A percentile compares a stretch with the other conserved stretches of the same genome.
Evolutionary conservation across 2,113 vertebrate species (phyloP).

Genomic region (Callionymus lyra): DNA sequence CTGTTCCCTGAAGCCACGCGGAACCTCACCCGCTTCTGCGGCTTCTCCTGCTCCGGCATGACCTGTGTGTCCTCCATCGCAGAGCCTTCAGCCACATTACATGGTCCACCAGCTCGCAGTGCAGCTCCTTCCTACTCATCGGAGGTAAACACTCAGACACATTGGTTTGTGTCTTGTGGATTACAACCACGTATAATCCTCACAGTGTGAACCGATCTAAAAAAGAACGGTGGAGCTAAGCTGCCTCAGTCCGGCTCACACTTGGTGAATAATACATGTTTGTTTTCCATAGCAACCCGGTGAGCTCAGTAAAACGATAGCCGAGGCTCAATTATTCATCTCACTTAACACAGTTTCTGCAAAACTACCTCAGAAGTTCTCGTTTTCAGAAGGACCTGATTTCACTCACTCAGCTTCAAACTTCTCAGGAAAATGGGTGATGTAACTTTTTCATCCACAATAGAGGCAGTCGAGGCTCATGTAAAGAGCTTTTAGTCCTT

Average conservation of each 20-base stretch:
- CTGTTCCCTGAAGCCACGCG: constrained; percentile 88
- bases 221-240: constrained; percentile 62
- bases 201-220: constrained; percentile 42
- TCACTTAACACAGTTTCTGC: constrained; percentile 57
- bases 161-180: constrained; percentile 44
- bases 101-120: constrained; percentile 55
- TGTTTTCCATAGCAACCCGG: constrained; percentile 83
- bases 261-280: constrained; percentile 84
- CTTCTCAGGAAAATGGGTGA: no score
- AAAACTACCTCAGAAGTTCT: constrained; percentile 36
- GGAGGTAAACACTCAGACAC: constrained; percentile 35
- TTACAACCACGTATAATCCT: constrained; percentile 48
- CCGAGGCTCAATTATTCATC: constrained; percentile 74
- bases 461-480: no score
- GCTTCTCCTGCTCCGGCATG: constrained; percentile 62
- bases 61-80: constrained; percentile 63
- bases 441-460: no score
- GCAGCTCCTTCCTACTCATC: constrained; percentile 39
- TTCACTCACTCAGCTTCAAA: neutral
- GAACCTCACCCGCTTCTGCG: constrained; percentile 84
- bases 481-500: no score
- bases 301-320: constrained; percentile 78
- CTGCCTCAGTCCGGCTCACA: constrained; percentile 53
- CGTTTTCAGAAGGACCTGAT: constrained; percentile 1
- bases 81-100: constrained; percentile 55